phyloP scores from a whole-genome alignment of 2,888 invertebrate genomes.

The Anticlea derivata region DNA sequence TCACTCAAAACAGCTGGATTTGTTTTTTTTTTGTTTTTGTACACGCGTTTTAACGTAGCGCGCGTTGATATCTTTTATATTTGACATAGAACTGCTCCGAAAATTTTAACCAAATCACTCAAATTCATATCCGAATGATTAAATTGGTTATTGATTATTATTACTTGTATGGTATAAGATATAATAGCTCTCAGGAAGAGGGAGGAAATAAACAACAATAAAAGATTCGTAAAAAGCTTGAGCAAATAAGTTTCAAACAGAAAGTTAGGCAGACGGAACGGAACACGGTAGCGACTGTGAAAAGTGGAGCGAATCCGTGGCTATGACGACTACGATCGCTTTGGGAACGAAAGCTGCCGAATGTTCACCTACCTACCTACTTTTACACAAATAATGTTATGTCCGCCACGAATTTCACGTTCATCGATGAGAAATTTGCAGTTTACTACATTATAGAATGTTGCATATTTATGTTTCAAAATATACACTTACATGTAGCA shows the following conservation, averaged over 20 bases:
- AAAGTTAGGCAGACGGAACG: slow-evolving; percentile 44
- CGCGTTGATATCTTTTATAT: slow-evolving; percentile 71
- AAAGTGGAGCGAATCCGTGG: slow-evolving; percentile 57
- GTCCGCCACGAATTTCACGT: slow-evolving; percentile 19
- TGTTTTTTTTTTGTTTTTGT: too few species aligned
- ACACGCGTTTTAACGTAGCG: slow-evolving; percentile 39
- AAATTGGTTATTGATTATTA: too few species aligned
- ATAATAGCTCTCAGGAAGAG: not conserved
- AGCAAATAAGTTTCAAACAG: slow-evolving; percentile 45
- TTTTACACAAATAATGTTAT: slow-evolving; percentile 44
- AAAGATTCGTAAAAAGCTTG: slow-evolving; percentile 22
- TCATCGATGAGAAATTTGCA: slow-evolving; percentile 7
- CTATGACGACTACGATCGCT: slow-evolving; percentile 46
- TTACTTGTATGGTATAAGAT: too few species aligned
- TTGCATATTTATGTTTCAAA: slow-evolving; percentile 12
- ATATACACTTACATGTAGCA: slow-evolving; percentile 7
- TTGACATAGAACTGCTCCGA: slow-evolving; percentile 7
- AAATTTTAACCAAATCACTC: too few species aligned
- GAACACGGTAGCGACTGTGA: slow-evolving; percentile 34
- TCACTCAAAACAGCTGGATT: slow-evolving; percentile 30
- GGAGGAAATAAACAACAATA: not conserved
- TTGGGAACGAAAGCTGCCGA: slow-evolving; percentile 58
- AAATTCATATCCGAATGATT: too few species aligned
- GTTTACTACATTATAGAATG: slow-evolving; percentile 5
- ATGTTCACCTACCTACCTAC: slow-evolving; percentile 40